These are phyloP conservation scores for Parauchenoglanis ngamensis DNA, from an alignment of 2,797 vertebrate genomes.

Conservation along the genomic window DNA sequence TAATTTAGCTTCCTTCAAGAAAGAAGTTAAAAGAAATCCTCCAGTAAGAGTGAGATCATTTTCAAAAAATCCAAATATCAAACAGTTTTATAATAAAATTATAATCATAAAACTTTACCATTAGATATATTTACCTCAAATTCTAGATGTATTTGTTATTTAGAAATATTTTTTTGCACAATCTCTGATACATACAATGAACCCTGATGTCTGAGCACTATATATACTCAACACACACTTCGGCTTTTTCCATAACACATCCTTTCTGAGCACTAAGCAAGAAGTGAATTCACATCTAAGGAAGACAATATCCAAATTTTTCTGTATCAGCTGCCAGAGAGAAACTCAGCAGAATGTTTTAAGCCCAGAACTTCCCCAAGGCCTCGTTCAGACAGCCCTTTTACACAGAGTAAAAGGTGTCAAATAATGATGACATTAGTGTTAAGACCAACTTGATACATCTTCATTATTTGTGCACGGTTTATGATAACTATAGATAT, in stretches of 20 bases:
- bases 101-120: background rate
- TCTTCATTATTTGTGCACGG: slow-evolving; percentile 4
- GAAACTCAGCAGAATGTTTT: slow-evolving; percentile 16
- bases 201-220: background rate
- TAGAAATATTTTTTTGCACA: background rate
- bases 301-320: background rate
- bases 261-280: background rate
- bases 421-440: slow-evolving; percentile 44
- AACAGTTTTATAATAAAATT: background rate
- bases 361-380: background rate
- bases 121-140: background rate
- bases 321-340: slow-evolving; percentile 2
- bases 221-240: background rate
- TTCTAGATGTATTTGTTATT: background rate
- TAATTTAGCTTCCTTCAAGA: background rate
- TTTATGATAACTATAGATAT: background rate
- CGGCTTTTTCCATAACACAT: slow-evolving; percentile 1
- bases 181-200: background rate
- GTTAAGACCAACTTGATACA: slow-evolving; percentile 11
- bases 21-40: background rate
- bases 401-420: slow-evolving; percentile 23
- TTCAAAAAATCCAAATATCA: background rate
- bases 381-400: background rate
- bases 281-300: background rate
- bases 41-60: background rate